Conservation (phyloP, 1,140 invertebrate species). For the Sinonovacula constricta region DNA sequence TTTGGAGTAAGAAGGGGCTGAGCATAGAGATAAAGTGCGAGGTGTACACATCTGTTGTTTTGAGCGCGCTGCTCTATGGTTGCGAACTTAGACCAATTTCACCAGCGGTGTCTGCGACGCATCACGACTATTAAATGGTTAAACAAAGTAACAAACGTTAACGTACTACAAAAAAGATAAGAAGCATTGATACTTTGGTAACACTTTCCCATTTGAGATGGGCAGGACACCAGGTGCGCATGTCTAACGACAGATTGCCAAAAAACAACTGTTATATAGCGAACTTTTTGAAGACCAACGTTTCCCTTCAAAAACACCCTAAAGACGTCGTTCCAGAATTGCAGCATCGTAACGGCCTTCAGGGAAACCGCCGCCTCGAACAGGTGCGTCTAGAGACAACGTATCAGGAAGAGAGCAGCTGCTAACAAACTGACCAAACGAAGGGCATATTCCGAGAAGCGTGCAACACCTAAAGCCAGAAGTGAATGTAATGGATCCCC, state of each 20-base stretch:
- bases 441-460: too few relatives aligned
- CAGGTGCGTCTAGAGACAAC: too few relatives aligned
- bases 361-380: too few relatives aligned
- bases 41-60: slow-evolving; percentile 43
- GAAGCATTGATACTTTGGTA: slow-evolving; percentile 30
- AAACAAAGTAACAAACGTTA: slow-evolving; percentile 25
- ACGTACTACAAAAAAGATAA: slow-evolving; percentile 3
- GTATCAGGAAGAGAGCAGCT: too few relatives aligned
- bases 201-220: slow-evolving; percentile 12
- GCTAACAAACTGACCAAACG: too few relatives aligned
- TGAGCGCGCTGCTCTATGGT: slow-evolving; percentile 16
- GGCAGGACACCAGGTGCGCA: slow-evolving; percentile 3
- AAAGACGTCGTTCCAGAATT: too few relatives aligned
- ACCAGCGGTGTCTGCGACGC: slow-evolving; percentile 25
- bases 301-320: too few relatives aligned
- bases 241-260: neutral
- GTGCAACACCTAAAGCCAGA: too few relatives aligned
- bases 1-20: slow-evolving; percentile 22
- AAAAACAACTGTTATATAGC: slow-evolving; percentile 25
- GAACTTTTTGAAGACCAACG: neutral
- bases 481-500: too few relatives aligned
- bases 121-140: slow-evolving; percentile 18
- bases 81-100: slow-evolving; percentile 25
- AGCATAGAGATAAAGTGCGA: slow-evolving; percentile 9
- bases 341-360: too few relatives aligned